Conservation (phyloP, 2,797 vertebrate species). For the Pristis pectinata region DNA sequence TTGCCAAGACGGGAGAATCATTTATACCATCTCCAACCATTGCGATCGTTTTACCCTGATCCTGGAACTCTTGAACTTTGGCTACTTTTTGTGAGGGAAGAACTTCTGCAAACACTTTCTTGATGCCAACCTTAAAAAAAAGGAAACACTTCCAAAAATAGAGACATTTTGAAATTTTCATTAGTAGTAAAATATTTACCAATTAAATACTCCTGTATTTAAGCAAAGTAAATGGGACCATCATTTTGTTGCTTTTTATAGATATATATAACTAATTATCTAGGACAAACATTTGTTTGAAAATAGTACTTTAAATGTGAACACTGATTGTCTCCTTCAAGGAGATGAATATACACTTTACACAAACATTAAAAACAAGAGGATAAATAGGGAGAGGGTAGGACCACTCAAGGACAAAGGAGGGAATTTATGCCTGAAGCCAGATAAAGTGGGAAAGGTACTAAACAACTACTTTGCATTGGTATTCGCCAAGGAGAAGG, state of each 20-base stretch:
- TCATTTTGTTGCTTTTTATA: neutral
- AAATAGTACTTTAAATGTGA: no score
- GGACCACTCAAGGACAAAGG: no score
- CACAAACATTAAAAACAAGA: no score
- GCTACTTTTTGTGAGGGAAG: slow-evolving; percentile 95
- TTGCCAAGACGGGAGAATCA: slow-evolving; percentile 86
- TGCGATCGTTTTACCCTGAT: slow-evolving; percentile 70
- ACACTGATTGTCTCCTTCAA: no score
- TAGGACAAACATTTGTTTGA: no score
- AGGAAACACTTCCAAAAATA: fast-evolving
- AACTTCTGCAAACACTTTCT: slow-evolving; percentile 88
- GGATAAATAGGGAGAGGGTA: no score
- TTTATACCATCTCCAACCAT: slow-evolving; percentile 97
- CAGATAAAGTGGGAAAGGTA: no score
- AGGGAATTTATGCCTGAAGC: no score
- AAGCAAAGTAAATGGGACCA: neutral
- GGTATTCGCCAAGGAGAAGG: no score
- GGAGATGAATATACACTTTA: no score
- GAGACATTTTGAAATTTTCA: neutral
- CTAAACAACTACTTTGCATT: no score
- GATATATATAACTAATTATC: neutral
- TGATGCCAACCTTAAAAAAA: slow-evolving; percentile 76
- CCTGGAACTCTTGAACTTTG: slow-evolving; percentile 86
- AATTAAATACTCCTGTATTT: neutral
- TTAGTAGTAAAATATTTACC: neutral